Percentiles rank a stretch among this genome's conserved stretches.
These are phyloP conservation scores for Steinernema scapterisci DNA, from an alignment of 2,888 invertebrate species.

Conservation along the genomic window DNA sequence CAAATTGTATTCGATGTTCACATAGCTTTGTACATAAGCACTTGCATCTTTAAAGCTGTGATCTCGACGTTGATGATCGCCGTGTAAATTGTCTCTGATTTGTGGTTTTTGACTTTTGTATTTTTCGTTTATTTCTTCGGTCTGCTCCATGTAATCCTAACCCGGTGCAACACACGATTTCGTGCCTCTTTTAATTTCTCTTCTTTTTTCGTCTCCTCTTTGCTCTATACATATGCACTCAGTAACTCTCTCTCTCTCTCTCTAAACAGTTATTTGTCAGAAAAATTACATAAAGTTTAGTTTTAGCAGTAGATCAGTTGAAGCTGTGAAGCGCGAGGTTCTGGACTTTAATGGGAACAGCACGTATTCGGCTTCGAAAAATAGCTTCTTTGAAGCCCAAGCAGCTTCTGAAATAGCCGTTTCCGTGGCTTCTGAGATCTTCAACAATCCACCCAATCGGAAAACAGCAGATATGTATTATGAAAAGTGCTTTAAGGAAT, in stretches of 20 bases:
- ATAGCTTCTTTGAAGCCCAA: too few species aligned
- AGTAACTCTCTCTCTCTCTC: not conserved
- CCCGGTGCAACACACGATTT: slow-evolving; percentile 20
- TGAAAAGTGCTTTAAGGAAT: too few species aligned
- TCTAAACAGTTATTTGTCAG: slow-evolving; percentile 17
- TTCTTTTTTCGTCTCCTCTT: not conserved
- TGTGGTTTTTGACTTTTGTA: not conserved
- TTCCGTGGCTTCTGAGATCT: too few species aligned
- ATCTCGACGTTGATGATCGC: slow-evolving; percentile 26
- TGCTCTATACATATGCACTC: not conserved
- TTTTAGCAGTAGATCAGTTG: not conserved
- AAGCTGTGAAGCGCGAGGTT: too few species aligned
- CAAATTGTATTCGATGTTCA: not conserved
- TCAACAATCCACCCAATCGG: too few species aligned
- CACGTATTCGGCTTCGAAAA: too few species aligned
- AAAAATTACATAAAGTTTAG: slow-evolving; percentile 4
- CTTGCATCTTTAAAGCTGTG: slow-evolving; percentile 9
- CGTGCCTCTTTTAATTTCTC: slow-evolving; percentile 12
- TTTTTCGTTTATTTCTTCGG: not conserved
- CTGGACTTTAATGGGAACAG: too few species aligned
- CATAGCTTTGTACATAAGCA: slow-evolving; percentile 22
- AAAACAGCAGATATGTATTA: too few species aligned
- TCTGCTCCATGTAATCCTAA: not conserved
- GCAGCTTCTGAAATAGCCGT: too few species aligned
- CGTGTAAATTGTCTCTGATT: not conserved